phyloP scores from a whole-genome alignment of 2,797 vertebrate species.

The Peromyscus aztecus region DNA sequence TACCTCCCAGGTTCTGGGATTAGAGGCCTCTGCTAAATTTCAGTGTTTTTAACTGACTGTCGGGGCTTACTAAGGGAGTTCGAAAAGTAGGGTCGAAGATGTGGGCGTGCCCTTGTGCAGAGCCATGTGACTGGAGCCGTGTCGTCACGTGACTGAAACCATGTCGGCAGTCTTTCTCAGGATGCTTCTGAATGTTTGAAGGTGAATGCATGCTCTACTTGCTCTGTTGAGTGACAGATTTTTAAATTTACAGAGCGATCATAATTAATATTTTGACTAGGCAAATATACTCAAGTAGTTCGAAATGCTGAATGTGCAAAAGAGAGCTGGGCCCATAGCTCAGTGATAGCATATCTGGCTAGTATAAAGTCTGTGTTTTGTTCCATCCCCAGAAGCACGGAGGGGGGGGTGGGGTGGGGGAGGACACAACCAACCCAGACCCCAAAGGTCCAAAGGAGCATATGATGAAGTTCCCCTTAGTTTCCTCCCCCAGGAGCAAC shows the following conservation, averaged over 20 bases:
- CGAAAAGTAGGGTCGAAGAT: not conserved
- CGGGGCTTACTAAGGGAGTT: not conserved
- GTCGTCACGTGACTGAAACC: not conserved
- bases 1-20: not conserved
- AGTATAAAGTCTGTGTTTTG: not conserved
- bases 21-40: not conserved
- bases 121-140: not conserved
- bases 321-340: not conserved
- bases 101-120: not conserved
- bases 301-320: not conserved
- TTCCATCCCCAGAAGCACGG: not conserved
- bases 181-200: not conserved
- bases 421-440: not conserved
- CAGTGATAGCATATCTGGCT: too few relatives aligned
- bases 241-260: slow-evolving; percentile 40
- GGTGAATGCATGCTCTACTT: not conserved
- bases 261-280: slow-evolving; percentile 8
- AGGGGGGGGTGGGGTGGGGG: not conserved
- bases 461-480: not conserved
- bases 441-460: not conserved
- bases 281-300: not conserved
- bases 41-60: not conserved
- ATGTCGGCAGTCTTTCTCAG: not conserved
- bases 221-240: not conserved
- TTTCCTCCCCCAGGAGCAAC: not conserved